phyloP scores from a whole-genome alignment of 37 sponge, comb jelly and placozoan species.

The Theonella swinhoei region DNA sequence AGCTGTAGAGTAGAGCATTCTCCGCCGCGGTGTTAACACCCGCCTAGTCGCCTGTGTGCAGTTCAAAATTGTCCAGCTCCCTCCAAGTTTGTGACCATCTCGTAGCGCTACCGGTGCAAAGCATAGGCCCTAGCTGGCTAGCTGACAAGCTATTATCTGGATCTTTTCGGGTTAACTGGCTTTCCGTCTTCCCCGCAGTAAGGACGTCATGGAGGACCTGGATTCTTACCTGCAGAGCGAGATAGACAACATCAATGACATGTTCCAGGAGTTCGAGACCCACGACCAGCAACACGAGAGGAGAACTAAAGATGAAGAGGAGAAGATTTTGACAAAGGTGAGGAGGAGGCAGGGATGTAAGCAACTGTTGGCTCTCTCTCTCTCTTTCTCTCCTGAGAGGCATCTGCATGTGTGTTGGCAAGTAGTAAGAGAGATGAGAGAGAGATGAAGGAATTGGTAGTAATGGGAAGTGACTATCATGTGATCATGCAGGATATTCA shows the following conservation, averaged over 20 bases:
- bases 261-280: conserved; percentile 48
- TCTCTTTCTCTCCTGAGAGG: background rate
- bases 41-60: too few relatives aligned
- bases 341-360: too few relatives aligned
- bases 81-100: too few relatives aligned
- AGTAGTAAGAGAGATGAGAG: background rate
- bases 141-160: too few relatives aligned
- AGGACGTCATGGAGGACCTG: conserved; percentile 15
- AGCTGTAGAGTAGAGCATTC: too few relatives aligned
- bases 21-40: too few relatives aligned
- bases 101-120: too few relatives aligned
- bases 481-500: background rate
- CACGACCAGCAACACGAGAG: conserved; percentile 30
- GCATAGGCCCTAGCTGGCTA: too few relatives aligned
- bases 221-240: conserved; percentile 39
- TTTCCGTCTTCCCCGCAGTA: too few relatives aligned
- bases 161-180: too few relatives aligned
- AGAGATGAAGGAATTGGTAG: background rate
- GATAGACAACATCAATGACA: conserved; percentile 42
- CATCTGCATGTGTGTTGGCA: background rate
- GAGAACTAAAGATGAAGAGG: background rate
- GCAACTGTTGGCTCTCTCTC: too few relatives aligned
- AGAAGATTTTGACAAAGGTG: conserved; percentile 7
- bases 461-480: background rate
- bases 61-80: too few relatives aligned